Base-by-base conservation (phyloP, 1,140 invertebrate genomes). In the Heliconius melpomene region DNA sequence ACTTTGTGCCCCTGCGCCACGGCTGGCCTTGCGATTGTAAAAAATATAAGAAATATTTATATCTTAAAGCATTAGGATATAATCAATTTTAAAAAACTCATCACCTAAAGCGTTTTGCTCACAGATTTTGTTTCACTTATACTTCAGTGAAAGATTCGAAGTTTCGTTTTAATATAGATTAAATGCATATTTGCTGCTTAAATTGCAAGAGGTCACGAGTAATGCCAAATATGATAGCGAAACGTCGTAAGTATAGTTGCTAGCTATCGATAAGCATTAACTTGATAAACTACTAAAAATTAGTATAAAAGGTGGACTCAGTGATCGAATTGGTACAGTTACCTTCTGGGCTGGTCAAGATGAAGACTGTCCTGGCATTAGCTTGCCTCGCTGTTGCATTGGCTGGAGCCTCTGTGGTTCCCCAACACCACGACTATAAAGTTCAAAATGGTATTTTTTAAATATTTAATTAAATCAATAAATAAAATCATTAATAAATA, bases 281-380 rank as follows among this genome's bases (percentile, higher is more conserved):
- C 72, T 75, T 76, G 77, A 80, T 80, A 87, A 82, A 77, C n/a
- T 80, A 71, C 11, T 54, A 66, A 7, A 70, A 79, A 73, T 78
- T 50, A 79, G 81, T 86, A 87, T 87, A 87, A 84, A 86, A 85
- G 32, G 50, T 81, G 75, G 38, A 76, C 7, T 20, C 29, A 38
- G 13, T 72, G 75, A 32, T 52, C n/a, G 79, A 50, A 72, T 32
- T 72, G 72, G 82, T 72, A 92, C 89, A 92, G 89, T 92, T 87
- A 81, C 66, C 84, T 81, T 83, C 83, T 81, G 60, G 75, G 74
- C 75, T 73, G 74, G 74, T 73, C 80, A 89, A 78, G 74, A 92
- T 92, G 90, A 91, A 89, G 89, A 89, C 90, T 88, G 88, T 89
- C 87, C 54, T 92, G 60, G 73, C 89, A n/a, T 77, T 92, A 66